These are phyloP conservation scores for Drosophila simulans DNA, from an alignment of 1,140 invertebrate genomes.

Conservation along the genomic window DNA sequence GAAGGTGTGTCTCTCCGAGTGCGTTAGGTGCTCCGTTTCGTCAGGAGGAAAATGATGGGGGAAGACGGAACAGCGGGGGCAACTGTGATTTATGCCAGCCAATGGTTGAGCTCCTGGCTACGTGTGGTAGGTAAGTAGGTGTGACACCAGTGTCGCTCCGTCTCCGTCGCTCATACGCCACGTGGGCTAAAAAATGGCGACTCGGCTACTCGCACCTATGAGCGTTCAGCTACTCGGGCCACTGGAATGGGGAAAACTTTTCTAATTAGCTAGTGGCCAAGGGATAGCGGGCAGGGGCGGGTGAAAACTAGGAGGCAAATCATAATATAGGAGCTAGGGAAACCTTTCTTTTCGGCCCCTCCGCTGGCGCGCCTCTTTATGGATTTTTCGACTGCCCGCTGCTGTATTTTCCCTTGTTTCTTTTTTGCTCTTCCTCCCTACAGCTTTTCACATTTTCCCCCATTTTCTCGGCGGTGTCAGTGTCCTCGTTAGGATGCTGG, in stretches of 20 bases:
- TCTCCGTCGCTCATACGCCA: constrained; percentile 61
- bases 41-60: constrained; percentile 24
- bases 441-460: constrained; percentile 1
- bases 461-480: constrained; percentile 65
- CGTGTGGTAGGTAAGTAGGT: constrained; percentile 69
- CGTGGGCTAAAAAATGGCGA: constrained; percentile 79
- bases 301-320: background rate
- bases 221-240: constrained; percentile 42
- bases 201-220: constrained; percentile 64
- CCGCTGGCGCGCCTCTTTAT: constrained; percentile 67
- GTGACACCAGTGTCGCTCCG: constrained; percentile 71
- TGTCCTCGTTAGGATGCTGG: constrained; percentile 78
- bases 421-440: constrained; percentile 11
- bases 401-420: constrained; percentile 27
- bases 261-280: constrained; percentile 70
- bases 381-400: constrained; percentile 67
- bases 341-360: constrained; percentile 46
- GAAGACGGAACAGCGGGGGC: constrained; percentile 4
- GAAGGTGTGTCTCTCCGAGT: constrained; percentile 69
- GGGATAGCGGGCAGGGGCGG: background rate
- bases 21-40: constrained; percentile 62
- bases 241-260: constrained; percentile 59
- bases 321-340: constrained; percentile 13
- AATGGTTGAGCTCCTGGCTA: constrained; percentile 80
- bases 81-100: constrained; percentile 83